Evolutionary conservation across 92 coral and sea anemone genomes (phyloP).

Genomic region (Palythoa caribaeorum): DNA sequence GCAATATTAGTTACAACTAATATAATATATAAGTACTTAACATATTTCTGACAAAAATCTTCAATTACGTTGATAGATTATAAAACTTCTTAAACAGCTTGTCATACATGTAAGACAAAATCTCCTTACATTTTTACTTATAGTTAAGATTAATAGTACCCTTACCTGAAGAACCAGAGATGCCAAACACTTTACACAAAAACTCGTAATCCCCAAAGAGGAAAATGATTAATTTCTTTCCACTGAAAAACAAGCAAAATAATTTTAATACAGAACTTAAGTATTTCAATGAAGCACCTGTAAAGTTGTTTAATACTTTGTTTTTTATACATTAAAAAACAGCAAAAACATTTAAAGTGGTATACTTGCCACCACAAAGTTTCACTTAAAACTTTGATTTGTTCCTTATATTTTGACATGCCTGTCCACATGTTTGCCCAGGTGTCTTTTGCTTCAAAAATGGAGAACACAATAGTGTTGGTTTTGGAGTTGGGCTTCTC

Average conservation of each 20-base stretch:
- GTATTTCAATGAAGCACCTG: not conserved
- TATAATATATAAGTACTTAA: not conserved
- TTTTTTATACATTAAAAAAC: not conserved
- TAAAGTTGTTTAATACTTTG: not conserved
- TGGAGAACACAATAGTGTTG: conserved; percentile 12
- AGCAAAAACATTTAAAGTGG: not conserved
- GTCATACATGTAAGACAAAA: not conserved
- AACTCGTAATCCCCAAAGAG: conserved; percentile 3
- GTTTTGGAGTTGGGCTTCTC: conserved; percentile 28
- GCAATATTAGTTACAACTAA: not conserved
- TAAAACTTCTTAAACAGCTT: not conserved
- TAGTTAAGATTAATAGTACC: not conserved
- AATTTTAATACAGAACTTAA: not conserved
- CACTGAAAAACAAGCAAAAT: not conserved
- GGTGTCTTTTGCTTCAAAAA: conserved; percentile 7
- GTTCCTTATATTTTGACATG: conserved; percentile 1
- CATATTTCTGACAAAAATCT: not conserved
- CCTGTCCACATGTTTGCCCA: conserved; percentile 21
- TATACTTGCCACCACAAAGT: conserved; percentile 42
- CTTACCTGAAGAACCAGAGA: conserved; percentile 24
- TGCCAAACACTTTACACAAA: conserved; percentile 19
- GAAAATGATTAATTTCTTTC: conserved; percentile 2
- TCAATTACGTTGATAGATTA: not conserved
- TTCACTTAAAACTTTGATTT: conserved; percentile 13
- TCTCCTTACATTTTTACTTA: not conserved